Percentiles rank a stretch among this genome's conserved stretches.
Evolutionary conservation across 2,888 invertebrate genomes (phyloP).

Genomic region (Sinohyriopsis cumingii): DNA sequence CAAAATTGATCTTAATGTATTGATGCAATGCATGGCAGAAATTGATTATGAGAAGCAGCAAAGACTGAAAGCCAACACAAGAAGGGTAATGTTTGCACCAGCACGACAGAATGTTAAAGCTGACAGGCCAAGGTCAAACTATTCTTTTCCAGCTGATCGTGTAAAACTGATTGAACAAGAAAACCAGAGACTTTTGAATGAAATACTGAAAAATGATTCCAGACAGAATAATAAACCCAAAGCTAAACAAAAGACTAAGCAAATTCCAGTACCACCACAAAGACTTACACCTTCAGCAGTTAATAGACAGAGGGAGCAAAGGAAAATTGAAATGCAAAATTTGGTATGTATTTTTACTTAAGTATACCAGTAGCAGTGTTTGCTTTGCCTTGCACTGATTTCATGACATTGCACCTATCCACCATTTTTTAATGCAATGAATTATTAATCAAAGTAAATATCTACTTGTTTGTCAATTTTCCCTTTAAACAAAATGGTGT

Average conservation of each 20-base stretch:
- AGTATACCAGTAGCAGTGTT: too few species aligned
- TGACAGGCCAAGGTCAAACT: slow-evolving; percentile 36
- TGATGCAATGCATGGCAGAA: slow-evolving; percentile 65
- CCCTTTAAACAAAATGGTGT: too few species aligned
- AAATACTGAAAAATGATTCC: slow-evolving; percentile 54
- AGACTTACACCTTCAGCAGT: slow-evolving; percentile 72
- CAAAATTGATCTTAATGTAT: slow-evolving; percentile 56
- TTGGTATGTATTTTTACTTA: slow-evolving; percentile 68
- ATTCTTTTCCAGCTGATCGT: slow-evolving; percentile 55
- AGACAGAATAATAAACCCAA: slow-evolving; percentile 29
- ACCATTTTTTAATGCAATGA: too few species aligned
- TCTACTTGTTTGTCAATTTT: too few species aligned
- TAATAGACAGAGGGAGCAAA: slow-evolving; percentile 74
- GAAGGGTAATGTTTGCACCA: slow-evolving; percentile 61
- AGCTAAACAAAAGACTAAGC: slow-evolving; percentile 22
- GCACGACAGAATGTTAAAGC: slow-evolving; percentile 34
- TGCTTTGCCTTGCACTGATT: too few species aligned
- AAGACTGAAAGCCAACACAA: slow-evolving; percentile 52
- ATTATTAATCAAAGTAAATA: too few species aligned
- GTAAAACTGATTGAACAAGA: slow-evolving; percentile 63
- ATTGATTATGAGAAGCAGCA: slow-evolving; percentile 58
- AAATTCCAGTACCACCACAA: slow-evolving; percentile 30
- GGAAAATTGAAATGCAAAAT: slow-evolving; percentile 75
- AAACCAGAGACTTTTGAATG: slow-evolving; percentile 63
- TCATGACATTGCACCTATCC: too few species aligned